Evolutionary conservation across 2,888 invertebrate genomes (phyloP).

Genomic region (Ornithoptera alexandrae): DNA sequence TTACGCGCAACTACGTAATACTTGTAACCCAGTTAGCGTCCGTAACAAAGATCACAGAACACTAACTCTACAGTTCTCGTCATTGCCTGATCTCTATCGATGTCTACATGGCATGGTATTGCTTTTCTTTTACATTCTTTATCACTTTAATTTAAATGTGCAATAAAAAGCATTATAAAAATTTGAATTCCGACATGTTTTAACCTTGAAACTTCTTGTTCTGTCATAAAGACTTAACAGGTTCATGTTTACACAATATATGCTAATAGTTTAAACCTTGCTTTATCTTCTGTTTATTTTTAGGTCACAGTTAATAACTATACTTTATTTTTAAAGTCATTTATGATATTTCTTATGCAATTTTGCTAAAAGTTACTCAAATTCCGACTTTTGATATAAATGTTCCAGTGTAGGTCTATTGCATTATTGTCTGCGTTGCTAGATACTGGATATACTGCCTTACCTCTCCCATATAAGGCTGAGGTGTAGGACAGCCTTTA

Average conservation of each 20-base stretch:
- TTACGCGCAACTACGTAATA: slow-evolving; percentile 30
- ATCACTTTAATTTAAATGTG: neutral
- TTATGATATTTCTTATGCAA: neutral
- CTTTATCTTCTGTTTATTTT: neutral
- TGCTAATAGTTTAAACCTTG: neutral
- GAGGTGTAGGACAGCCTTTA: slow-evolving; percentile 50
- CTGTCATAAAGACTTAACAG: slow-evolving; percentile 7
- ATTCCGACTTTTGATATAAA: neutral
- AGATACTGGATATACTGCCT: slow-evolving; percentile 25
- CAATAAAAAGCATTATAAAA: neutral
- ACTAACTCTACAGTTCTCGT: slow-evolving; percentile 8
- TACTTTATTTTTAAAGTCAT: neutral
- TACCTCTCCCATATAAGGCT: slow-evolving; percentile 53
- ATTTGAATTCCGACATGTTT: neutral
- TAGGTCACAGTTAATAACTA: neutral
- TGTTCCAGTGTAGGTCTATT: slow-evolving; percentile 19
- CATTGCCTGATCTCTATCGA: slow-evolving; percentile 3
- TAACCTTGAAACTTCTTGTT: slow-evolving; percentile 21
- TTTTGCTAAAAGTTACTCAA: neutral
- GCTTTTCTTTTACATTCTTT: neutral
- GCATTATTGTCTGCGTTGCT: slow-evolving; percentile 15
- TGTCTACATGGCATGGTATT: neutral
- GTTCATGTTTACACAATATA: neutral
- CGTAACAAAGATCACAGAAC: slow-evolving; percentile 22
- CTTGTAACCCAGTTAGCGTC: slow-evolving; percentile 29